Conservation (phyloP, 2,113 vertebrate species). For the Passer montanus region DNA sequence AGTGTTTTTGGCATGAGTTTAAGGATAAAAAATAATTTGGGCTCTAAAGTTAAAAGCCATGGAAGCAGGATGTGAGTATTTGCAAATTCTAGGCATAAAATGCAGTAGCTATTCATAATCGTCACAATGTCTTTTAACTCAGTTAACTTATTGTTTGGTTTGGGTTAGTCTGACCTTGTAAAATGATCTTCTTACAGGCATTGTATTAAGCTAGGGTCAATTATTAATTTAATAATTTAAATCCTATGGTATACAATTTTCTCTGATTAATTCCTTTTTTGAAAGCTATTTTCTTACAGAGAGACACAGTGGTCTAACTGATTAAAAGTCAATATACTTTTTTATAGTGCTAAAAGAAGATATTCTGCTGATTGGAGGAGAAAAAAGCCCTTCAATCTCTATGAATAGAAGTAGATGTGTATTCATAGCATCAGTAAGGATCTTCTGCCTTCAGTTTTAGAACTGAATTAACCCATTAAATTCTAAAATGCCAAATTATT, state of each 20-base stretch:
- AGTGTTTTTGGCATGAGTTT: background rate
- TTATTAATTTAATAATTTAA: background rate
- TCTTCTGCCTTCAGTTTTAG: background rate
- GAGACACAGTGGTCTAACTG: background rate
- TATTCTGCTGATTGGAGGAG: background rate
- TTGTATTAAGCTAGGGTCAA: background rate
- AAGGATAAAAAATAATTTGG: background rate
- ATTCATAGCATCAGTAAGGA: background rate
- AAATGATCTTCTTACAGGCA: constrained; percentile 17
- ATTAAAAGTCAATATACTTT: background rate
- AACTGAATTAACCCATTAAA: background rate
- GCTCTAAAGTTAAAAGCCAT: background rate
- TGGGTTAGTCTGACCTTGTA: constrained; percentile 43
- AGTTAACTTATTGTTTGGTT: background rate
- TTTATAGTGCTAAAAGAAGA: background rate
- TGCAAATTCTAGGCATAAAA: background rate
- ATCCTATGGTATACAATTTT: background rate
- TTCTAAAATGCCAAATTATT: background rate
- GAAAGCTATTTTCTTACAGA: background rate
- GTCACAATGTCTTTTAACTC: constrained; percentile 25
- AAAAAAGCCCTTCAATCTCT: background rate
- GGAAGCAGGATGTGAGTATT: background rate
- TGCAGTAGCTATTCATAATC: background rate
- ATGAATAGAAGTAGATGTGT: background rate
- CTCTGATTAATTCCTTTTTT: background rate